Evolutionary conservation across 2,888 invertebrate species (phyloP).

Genomic region (Esperia sulphurella): DNA sequence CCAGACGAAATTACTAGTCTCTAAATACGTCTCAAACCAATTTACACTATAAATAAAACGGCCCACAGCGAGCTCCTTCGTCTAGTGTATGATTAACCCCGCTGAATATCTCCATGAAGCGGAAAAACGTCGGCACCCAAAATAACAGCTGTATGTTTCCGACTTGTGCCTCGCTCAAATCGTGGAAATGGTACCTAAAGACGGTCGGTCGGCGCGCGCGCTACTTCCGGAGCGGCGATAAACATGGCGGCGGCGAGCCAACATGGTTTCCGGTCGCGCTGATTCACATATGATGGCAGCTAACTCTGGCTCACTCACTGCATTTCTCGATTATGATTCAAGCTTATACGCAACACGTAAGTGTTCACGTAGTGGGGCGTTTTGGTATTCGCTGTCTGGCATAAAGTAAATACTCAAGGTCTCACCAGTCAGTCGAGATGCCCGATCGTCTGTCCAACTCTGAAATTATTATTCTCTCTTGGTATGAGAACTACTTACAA

Average conservation of each 20-base stretch:
- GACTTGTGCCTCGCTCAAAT: slow-evolving; percentile 60
- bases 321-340: slow-evolving; percentile 75
- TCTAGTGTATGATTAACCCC: slow-evolving; percentile 69
- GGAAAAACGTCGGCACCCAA: slow-evolving; percentile 70
- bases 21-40: slow-evolving; percentile 51
- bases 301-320: slow-evolving; percentile 67
- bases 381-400: slow-evolving; percentile 52
- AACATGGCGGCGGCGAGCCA: slow-evolving; percentile 70
- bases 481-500: neutral
- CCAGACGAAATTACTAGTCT: slow-evolving; percentile 51
- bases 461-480: no score
- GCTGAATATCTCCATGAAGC: slow-evolving; percentile 66
- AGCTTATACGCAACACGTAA: slow-evolving; percentile 65
- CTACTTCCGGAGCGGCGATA: slow-evolving; percentile 75
- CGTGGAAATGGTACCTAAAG: slow-evolving; percentile 63
- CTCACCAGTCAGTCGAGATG: slow-evolving; percentile 8
- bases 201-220: slow-evolving; percentile 74
- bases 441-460: no score
- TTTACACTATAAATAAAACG: slow-evolving; percentile 61
- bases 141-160: slow-evolving; percentile 73
- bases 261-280: slow-evolving; percentile 76
- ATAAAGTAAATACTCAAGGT: slow-evolving; percentile 19
- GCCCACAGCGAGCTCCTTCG: slow-evolving; percentile 51
- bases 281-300: slow-evolving; percentile 68
- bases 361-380: slow-evolving; percentile 49